These are phyloP conservation scores for Scaptodrosophila latifasciaeformis DNA, from an alignment of 2,888 invertebrate genomes.

Conservation along the genomic window DNA sequence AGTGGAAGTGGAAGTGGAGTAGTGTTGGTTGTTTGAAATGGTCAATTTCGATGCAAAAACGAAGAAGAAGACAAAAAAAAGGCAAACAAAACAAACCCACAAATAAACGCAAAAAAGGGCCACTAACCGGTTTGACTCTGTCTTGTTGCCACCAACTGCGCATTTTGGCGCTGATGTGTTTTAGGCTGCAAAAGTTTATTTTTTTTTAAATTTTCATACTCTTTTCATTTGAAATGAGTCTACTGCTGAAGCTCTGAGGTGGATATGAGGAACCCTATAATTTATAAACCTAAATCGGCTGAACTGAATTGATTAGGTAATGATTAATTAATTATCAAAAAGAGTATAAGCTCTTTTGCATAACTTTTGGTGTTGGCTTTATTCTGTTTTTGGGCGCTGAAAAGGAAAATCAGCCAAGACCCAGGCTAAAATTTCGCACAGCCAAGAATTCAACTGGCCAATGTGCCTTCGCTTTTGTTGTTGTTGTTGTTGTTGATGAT, in stretches of 20 bases:
- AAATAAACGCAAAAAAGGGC: constrained; percentile 6
- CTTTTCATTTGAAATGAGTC: not conserved
- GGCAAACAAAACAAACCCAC: not conserved
- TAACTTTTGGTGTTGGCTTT: not conserved
- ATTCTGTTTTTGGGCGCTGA: constrained; percentile 49
- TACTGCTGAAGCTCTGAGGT: constrained; percentile 3
- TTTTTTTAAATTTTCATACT: constrained; percentile 26
- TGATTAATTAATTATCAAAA: no score
- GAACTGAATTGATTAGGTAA: constrained; percentile 17
- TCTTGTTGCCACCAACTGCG: constrained; percentile 36
- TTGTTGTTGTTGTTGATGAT: constrained; percentile 20
- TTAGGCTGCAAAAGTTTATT: no score
- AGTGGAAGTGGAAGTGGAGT: not conserved
- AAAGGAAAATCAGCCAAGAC: constrained; percentile 53
- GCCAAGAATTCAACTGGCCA: constrained; percentile 38
- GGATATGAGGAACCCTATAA: not conserved
- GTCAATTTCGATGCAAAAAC: constrained; percentile 36
- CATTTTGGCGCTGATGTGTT: constrained; percentile 35
- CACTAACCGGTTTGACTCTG: not conserved
- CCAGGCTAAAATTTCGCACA: constrained; percentile 14
- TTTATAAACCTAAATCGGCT: not conserved
- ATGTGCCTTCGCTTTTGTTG: constrained; percentile 14
- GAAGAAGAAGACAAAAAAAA: constrained; percentile 15
- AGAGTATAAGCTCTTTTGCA: not conserved
- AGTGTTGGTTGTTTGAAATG: constrained; percentile 12